Base-by-base conservation (phyloP, 2,113 vertebrate species). In the Dryoscopus gambensis region DNA sequence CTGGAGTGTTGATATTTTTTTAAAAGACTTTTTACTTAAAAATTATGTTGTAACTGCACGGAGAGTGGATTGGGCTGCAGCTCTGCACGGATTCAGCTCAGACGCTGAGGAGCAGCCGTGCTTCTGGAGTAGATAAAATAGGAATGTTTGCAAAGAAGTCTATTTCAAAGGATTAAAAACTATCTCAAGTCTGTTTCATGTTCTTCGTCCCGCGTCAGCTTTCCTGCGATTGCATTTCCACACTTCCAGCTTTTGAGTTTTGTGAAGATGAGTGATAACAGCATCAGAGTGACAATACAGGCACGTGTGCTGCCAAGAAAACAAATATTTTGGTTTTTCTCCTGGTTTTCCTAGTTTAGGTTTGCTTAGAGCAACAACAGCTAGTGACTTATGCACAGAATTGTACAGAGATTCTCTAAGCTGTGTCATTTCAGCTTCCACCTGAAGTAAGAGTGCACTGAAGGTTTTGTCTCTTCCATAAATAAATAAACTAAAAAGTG, bases 51-150 rank as follows among this genome's bases (percentile, higher is more conserved):
- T 7, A 53, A 21, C 6, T 37, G 39, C 6, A 52, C 0, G 1
- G 37, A 24, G 25, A 22, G 20, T 1, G 5, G 53, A 23, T 42
- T 2, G 15, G 13, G 14, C 40, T 37, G 55, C 13, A 8, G 42
- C 40, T 80, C 59, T 5, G 13, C 7, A 0, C 4, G 10, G 24
- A 2, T 44, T 25, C 49, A 8, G 37, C n/a, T 52, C 56, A 11
- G 20, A 4, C 20, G 0, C n/a, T 13, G 62, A 35, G 31, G 25
- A 55, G 1, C 2, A 16, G 30, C 73, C 9, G 0, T 15, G 59
- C 46, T 35, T 52, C 52, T 30, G 35, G 30, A 35, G 33, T 3
- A 69, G 63, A 47, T 74, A 40, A 37, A 8, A 9, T 15, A 64
- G 67, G 56, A 23, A 56, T 15, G 13, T 46, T 74, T 81, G 37